Evolutionary conservation across 2,113 vertebrate genomes (phyloP).

Genomic region (Colinus virginianus): DNA sequence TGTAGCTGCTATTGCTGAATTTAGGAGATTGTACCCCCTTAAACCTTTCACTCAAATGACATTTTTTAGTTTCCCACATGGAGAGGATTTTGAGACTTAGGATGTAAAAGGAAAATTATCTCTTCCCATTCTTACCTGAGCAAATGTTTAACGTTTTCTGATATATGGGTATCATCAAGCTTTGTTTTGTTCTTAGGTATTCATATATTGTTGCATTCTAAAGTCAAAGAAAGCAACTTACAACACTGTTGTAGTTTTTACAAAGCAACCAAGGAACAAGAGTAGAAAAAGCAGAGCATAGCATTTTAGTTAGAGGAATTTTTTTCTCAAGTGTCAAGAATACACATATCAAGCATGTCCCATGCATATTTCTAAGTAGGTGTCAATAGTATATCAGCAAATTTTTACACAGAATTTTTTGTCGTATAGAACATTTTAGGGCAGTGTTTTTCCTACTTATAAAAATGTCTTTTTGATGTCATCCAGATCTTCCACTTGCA

Average conservation of each 20-base stretch:
- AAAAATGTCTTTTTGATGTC: slow-evolving; percentile 5
- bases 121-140: not conserved
- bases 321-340: not conserved
- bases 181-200: not conserved
- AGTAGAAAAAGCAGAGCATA: not conserved
- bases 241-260: not conserved
- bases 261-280: not conserved
- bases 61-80: not conserved
- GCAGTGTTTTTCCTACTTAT: not conserved
- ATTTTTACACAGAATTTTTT: not conserved
- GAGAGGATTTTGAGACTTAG: not conserved
- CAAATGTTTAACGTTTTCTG: not conserved
- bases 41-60: not conserved
- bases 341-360: not conserved
- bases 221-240: not conserved
- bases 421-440: not conserved
- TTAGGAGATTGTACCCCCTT: not conserved
- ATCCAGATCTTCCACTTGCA: not conserved
- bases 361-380: not conserved
- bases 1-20: not conserved
- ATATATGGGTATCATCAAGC: not conserved
- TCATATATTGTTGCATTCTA: not conserved
- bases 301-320: not conserved
- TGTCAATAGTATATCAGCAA: not conserved
- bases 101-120: not conserved